Evolutionary conservation across 2,888 invertebrate genomes (phyloP).

Genomic region (Chironomus tentans): DNA sequence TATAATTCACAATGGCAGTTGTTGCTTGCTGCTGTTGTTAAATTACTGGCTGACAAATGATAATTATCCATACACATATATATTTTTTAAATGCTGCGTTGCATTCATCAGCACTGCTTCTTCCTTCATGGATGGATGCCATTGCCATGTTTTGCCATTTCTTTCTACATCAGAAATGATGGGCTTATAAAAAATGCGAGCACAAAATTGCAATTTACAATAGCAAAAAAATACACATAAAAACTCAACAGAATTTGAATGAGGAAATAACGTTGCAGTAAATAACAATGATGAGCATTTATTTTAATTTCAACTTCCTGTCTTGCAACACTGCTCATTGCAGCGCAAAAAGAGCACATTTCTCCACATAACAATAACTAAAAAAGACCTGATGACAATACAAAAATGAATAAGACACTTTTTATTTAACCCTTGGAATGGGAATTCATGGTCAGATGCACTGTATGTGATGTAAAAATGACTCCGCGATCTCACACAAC

Average conservation of each 20-base stretch:
- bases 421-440: not conserved
- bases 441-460: constrained; percentile 11
- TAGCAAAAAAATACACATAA: not conserved
- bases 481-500: too few relatives aligned
- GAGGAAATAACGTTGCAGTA: constrained; percentile 3
- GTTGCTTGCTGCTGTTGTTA: not conserved
- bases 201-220: not conserved
- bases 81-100: constrained; percentile 5
- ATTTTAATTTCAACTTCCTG: constrained; percentile 19
- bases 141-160: not conserved
- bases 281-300: constrained; percentile 19
- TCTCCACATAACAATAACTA: not conserved
- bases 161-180: not conserved
- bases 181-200: constrained; percentile 4
- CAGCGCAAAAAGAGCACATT: not conserved
- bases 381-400: not conserved
- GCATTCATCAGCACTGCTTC: constrained; percentile 4
- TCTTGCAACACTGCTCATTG: not conserved
- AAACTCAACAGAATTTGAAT: not conserved
- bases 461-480: not conserved
- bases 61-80: not conserved
- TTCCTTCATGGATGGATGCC: not conserved
- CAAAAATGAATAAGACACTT: not conserved
- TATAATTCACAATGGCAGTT: not conserved
- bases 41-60: constrained; percentile 18